A percentile compares a stretch with the other conserved stretches of the same genome.
phyloP scores from a whole-genome alignment of 2,797 vertebrate genomes.

The Bovichtus diacanthus region DNA sequence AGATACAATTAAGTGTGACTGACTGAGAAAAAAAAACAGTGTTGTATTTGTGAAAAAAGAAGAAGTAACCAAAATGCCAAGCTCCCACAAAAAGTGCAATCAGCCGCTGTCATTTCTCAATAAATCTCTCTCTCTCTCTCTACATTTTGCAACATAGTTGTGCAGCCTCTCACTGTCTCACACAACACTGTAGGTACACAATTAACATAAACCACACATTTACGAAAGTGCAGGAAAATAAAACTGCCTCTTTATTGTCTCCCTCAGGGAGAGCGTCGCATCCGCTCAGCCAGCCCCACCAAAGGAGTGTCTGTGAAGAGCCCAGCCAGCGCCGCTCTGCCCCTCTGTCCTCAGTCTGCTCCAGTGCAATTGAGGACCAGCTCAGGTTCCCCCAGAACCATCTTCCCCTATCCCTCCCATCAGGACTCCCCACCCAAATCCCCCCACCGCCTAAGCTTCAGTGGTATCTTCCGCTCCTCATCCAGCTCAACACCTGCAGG shows the following conservation, averaged over 20 bases:
- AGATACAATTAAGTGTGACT: neutral
- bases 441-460: slow-evolving; percentile 97
- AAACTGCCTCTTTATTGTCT: slow-evolving; percentile 45
- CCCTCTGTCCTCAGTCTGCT: slow-evolving; percentile 89
- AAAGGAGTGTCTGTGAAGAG: slow-evolving; percentile 86
- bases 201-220: slow-evolving; percentile 12
- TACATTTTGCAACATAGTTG: neutral
- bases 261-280: slow-evolving; percentile 87
- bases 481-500: slow-evolving; percentile 90
- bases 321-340: slow-evolving; percentile 76
- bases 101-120: slow-evolving; percentile 48
- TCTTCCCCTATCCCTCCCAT: slow-evolving; percentile 91
- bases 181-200: neutral
- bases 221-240: slow-evolving; percentile 4
- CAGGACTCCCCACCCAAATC: slow-evolving; percentile 94
- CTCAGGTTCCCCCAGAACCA: slow-evolving; percentile 90
- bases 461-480: slow-evolving; percentile 95
- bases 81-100: slow-evolving; percentile 26
- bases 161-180: slow-evolving; percentile 8
- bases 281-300: slow-evolving; percentile 87
- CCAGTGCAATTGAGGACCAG: slow-evolving; percentile 86
- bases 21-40: slow-evolving; percentile 35
- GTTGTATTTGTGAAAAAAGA: slow-evolving; percentile 36
- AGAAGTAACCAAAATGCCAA: slow-evolving; percentile 48
- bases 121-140: slow-evolving; percentile 36